A percentile compares a stretch with the other conserved stretches of the same genome.
Evolutionary conservation across 2,888 invertebrate genomes (phyloP).

Genomic region (Drosophila cyrtoloma): DNA sequence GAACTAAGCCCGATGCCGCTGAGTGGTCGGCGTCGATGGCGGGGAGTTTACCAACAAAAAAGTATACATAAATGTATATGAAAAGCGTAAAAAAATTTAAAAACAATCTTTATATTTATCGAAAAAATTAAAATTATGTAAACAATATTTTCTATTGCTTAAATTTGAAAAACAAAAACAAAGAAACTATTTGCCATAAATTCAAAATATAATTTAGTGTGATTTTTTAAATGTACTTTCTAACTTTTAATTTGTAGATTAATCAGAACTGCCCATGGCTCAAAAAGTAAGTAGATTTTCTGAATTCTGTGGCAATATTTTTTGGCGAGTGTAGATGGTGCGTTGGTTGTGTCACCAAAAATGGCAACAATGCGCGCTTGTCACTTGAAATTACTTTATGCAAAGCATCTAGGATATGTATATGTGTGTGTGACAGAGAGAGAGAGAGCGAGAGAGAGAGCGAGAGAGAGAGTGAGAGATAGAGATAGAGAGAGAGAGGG

Average conservation of each 20-base stretch:
- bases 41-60: background rate
- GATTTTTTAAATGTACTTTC: background rate
- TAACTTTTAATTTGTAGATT: background rate
- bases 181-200: background rate
- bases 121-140: background rate
- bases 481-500: background rate
- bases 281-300: background rate
- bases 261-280: background rate
- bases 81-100: background rate
- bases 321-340: constrained; percentile 1
- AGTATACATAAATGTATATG: background rate
- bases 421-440: background rate
- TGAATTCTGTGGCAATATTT: background rate
- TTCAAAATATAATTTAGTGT: background rate
- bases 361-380: constrained; percentile 66
- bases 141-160: background rate
- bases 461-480: background rate
- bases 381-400: constrained; percentile 70
- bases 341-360: constrained; percentile 42
- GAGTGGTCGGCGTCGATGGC: background rate
- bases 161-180: background rate
- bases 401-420: constrained; percentile 43
- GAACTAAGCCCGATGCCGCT: constrained; percentile 6
- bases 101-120: background rate
- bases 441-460: background rate